Percentiles rank a stretch among this genome's conserved stretches.
These are phyloP conservation scores for Callyntrura guangdongensis DNA, from an alignment of 2,888 invertebrate species.

Conservation along the genomic window DNA sequence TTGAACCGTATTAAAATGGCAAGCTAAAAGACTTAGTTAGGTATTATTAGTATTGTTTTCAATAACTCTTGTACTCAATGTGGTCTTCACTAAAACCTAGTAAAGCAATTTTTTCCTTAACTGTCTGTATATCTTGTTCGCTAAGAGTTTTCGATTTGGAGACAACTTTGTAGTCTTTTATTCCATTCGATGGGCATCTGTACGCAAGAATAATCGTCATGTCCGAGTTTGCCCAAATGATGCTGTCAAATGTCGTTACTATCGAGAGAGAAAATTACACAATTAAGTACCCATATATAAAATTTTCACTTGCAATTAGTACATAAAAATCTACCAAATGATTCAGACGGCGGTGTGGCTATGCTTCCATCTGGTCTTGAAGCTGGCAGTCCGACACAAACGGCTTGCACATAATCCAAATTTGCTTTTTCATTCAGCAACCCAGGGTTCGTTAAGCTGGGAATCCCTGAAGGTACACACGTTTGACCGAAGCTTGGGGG, in stretches of 20 bases:
- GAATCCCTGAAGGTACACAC: slow-evolving; percentile 54
- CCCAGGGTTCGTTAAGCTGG: slow-evolving; percentile 63
- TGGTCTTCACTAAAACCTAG: slow-evolving; percentile 53
- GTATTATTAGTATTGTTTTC: no score
- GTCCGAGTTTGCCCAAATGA: slow-evolving; percentile 67
- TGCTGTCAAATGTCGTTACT: slow-evolving; percentile 70
- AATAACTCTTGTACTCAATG: no score
- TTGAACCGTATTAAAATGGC: no score
- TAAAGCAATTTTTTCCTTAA: slow-evolving; percentile 42
- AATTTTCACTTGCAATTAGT: no score
- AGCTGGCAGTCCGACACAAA: slow-evolving; percentile 67
- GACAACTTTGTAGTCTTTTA: slow-evolving; percentile 71
- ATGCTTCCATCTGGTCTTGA: slow-evolving; percentile 61
- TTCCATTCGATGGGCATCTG: slow-evolving; percentile 61
- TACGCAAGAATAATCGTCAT: slow-evolving; percentile 56
- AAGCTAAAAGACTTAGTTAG: no score
- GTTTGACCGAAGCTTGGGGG: slow-evolving; percentile 66
- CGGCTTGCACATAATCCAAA: slow-evolving; percentile 68
- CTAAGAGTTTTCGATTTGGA: slow-evolving; percentile 61
- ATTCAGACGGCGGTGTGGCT: slow-evolving; percentile 42
- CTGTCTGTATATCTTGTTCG: background rate
- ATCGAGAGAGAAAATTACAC: no score
- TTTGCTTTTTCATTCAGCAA: slow-evolving; percentile 33
- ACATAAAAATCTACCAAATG: slow-evolving; percentile 61
- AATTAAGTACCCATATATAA: no score